Percentiles rank a stretch among this genome's conserved stretches.
Evolutionary conservation across 1,140 invertebrate genomes (phyloP).

Genomic region (Temnothorax nylanderi): DNA sequence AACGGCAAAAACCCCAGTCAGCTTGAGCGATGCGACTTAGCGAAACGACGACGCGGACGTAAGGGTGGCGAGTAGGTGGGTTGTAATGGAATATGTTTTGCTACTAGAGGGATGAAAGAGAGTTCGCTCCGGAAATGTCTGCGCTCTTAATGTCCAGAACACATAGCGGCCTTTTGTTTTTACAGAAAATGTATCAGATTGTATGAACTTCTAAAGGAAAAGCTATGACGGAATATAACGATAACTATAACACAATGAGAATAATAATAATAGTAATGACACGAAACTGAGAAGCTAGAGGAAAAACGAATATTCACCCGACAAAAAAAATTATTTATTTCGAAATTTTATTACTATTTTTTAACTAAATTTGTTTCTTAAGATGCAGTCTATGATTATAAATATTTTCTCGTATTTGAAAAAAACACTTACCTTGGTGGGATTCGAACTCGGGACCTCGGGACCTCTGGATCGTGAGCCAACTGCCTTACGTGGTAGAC

Average conservation of each 20-base stretch:
- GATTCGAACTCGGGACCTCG: too few relatives aligned
- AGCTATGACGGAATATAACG: background rate
- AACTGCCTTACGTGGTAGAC: too few relatives aligned
- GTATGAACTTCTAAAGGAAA: conserved; percentile 27
- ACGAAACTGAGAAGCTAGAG: background rate
- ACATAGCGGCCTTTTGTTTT: conserved; percentile 44
- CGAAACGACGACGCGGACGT: conserved; percentile 17
- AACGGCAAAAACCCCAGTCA: conserved; percentile 44
- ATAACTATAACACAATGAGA: conserved; percentile 6
- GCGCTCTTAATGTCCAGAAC: conserved; percentile 49
- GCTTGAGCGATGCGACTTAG: conserved; percentile 53
- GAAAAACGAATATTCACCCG: too few relatives aligned
- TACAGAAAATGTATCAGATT: conserved; percentile 47
- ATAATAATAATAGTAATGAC: conserved; percentile 18
- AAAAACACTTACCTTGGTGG: too few relatives aligned
- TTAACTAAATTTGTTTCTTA: too few relatives aligned
- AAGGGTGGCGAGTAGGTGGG: background rate
- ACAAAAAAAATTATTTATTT: too few relatives aligned
- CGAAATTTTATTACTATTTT: too few relatives aligned
- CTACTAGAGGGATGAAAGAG: conserved; percentile 21
- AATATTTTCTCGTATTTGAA: too few relatives aligned
- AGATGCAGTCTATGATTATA: too few relatives aligned
- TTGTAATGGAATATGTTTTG: conserved; percentile 66
- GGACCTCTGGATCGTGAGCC: too few relatives aligned
- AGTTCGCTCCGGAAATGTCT: conserved; percentile 30